Base-by-base conservation (phyloP, 2,888 invertebrate species). In the Hydroisotoma schaefferi region DNA sequence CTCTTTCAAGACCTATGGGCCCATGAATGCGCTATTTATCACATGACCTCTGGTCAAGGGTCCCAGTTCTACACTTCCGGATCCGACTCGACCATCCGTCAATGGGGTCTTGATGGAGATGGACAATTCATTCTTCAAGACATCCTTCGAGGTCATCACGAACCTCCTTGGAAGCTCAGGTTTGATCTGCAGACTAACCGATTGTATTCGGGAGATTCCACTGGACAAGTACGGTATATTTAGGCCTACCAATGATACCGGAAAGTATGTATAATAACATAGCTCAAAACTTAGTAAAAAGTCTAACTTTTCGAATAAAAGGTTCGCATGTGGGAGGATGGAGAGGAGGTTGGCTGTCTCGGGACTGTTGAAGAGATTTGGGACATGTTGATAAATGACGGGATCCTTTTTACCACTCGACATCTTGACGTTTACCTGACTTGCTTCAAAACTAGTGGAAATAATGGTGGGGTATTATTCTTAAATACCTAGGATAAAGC, bases 281-380 rank as follows among this genome's bases (percentile, higher is more conserved):
- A n/a, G n/a, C n/a, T n/a, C n/a, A n/a, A n/a, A n/a, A n/a, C n/a
- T n/a, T n/a, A n/a, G n/a, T n/a, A n/a, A n/a, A n/a, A n/a, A n/a
- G n/a, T n/a, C n/a, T n/a, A n/a, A 22, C n/a, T n/a, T n/a, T n/a
- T n/a, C n/a, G n/a, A n/a, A n/a, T n/a, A 38, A 43, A 70, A 85
- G 84, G 79, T 85, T 10, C 76, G 77, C 48, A 76, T 84, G 20
- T 84, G 80, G 74, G 79, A 83, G 74, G 78, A 83, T 62, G 79
- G 81, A 54, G 75, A 73, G 53, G 73, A 79, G 43, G 80, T 81
- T 69, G 82, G 82, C 6, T 76, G 74, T 57, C 82, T 81, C 71
- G 80, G 80, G 66, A 78, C 83, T 25, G 73, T 83, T 59, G 86
- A 86, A 75, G 85, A 85, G 76, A 81, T 86, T 2, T 84, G 84